These are phyloP conservation scores for Drymonia ruficornis DNA, from an alignment of 2,888 invertebrate species.

Conservation along the genomic window DNA sequence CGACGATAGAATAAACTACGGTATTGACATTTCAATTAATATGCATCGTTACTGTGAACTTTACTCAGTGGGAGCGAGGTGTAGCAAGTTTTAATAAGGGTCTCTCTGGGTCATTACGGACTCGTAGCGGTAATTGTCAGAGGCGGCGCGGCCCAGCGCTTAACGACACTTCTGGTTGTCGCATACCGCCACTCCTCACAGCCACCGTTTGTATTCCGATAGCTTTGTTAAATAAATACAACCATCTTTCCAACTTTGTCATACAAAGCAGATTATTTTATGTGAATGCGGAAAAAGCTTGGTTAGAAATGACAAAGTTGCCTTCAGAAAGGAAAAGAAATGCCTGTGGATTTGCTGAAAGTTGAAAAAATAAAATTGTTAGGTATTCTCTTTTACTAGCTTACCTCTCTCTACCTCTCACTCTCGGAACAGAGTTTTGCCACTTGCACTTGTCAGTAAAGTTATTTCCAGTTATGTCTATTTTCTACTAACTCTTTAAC, in stretches of 20 bases:
- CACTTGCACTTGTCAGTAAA: not conserved
- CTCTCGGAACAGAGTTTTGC: not conserved
- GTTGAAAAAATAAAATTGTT: not conserved
- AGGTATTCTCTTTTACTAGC: not conserved
- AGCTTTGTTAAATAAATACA: conserved; percentile 43
- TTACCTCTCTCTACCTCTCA: not conserved
- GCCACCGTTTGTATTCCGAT: conserved; percentile 52
- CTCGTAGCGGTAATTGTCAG: conserved; percentile 72
- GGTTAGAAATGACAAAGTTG: not conserved
- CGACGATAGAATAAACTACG: conserved; percentile 56
- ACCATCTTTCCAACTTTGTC: conserved; percentile 25
- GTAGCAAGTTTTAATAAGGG: conserved; percentile 79
- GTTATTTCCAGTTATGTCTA: not conserved
- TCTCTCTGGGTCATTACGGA: conserved; percentile 74
- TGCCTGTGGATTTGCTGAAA: not conserved
- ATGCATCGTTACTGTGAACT: conserved; percentile 75
- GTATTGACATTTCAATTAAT: conserved; percentile 72
- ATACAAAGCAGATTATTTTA: conserved; percentile 32
- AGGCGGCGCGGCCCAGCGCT: conserved; percentile 60
- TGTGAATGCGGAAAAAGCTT: not conserved
- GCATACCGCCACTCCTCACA: conserved; percentile 51
- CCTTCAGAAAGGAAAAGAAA: not conserved
- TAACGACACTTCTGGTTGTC: conserved; percentile 68
- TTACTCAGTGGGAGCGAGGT: conserved; percentile 62
- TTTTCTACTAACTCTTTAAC: no score